Evolutionary conservation across 2,888 invertebrate species (phyloP), one percentile per base, ranked within the genome.

Genomic region (Macroteleia sp.): DNA sequence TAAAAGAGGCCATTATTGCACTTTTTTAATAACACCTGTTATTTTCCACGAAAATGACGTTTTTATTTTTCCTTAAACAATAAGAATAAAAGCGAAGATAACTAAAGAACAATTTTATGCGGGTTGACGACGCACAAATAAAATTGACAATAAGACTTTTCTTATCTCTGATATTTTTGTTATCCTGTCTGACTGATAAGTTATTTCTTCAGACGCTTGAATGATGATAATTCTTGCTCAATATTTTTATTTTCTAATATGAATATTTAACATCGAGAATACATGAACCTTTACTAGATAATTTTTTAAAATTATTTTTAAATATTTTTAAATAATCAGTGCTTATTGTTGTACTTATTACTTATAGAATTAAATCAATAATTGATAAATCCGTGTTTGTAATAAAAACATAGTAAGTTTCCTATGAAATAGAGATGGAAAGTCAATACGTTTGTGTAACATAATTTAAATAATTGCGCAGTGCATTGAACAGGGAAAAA

Each of bases 181-280:
- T 78, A 78, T 78, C 78, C 78, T 41, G 78, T 78, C 78, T 78
- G 73, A 69, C 78, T 78, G 78, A 77, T 77, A 73, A 77, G 64
- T 57, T 12, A 44, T 25, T 73, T 64, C 64, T 77, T 54, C 44
- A 61, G 71, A 61, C 46, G 48, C 59, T 36, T 32, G 44, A 16
- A 9, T 50, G 67, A 77, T 73, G 28, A 36, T 57, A 44, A 57
- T 69, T 46, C 14, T 44, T 50, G 19, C 56, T 57, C 46, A 66
- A 44, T 66, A 74, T 66, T 59, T 59, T 74, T 66, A 20, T 56
- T 59, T 57, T 42, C 28, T 28, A 30, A 54, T 16, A 5, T 46
- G 39, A 44, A 52, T 56, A 52, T 59, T 57, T 22, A 44, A 32
- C 30, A 46, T 32, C n/a, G n/a, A n/a, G n/a, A n/a, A n/a, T n/a